phyloP scores from a whole-genome alignment of 2,888 invertebrate species.

The Drosophila emarginata region DNA sequence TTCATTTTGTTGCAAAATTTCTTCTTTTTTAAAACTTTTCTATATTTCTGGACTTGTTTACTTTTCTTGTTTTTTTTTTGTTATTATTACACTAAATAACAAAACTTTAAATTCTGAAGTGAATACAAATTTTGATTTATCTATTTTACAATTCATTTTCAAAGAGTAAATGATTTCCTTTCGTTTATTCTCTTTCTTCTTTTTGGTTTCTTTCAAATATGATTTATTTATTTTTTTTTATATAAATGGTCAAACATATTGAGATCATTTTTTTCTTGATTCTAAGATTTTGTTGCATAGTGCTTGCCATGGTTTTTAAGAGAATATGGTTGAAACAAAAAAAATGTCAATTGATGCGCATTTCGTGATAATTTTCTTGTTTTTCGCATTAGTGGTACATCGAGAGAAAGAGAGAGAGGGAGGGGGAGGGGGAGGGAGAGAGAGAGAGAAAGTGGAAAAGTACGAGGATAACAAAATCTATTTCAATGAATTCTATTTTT shows the following conservation, averaged over 20 bases:
- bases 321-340: background rate
- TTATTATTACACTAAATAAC: background rate
- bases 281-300: background rate
- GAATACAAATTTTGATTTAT: background rate
- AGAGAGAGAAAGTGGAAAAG: background rate
- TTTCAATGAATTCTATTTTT: background rate
- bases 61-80: too few species aligned
- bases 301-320: background rate
- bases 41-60: background rate
- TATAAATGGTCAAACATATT: too few species aligned
- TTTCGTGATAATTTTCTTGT: slow-evolving; percentile 6
- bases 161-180: too few species aligned
- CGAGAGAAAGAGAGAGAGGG: background rate
- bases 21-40: background rate
- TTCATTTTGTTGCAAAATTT: background rate
- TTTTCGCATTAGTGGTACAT: background rate
- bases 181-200: too few species aligned
- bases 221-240: too few species aligned
- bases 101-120: background rate
- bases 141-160: too few species aligned
- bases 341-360: background rate
- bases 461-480: background rate
- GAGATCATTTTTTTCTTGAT: too few species aligned
- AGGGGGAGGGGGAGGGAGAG: background rate
- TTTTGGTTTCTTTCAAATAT: too few species aligned